A percentile compares a stretch with the other conserved stretches of the same genome.
Conservation (phyloP, 2,888 invertebrate genomes). For the Frankliniella fusca region DNA sequence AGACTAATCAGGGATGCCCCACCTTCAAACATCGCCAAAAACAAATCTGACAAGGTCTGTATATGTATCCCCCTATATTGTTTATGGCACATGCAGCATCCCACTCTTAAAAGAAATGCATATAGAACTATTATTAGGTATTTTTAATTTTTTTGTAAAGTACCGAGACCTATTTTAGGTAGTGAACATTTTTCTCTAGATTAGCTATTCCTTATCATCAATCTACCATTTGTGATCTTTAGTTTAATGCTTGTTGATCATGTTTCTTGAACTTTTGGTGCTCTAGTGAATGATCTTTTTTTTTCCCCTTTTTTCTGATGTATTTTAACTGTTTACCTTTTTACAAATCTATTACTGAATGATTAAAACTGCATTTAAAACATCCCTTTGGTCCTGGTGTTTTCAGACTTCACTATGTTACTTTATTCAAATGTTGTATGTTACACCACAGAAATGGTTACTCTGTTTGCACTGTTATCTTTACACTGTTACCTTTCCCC, state of each 20-base stretch:
- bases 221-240: not conserved
- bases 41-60: conserved; percentile 81
- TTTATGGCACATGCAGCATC: too few species aligned
- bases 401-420: not conserved
- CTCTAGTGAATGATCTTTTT: not conserved
- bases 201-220: not conserved
- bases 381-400: not conserved
- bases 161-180: too few species aligned
- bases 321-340: not conserved
- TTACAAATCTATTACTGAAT: not conserved
- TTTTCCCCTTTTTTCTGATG: not conserved
- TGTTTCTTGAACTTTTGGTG: not conserved
- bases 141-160: too few species aligned
- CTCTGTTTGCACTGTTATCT: too few species aligned
- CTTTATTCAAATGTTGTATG: too few species aligned
- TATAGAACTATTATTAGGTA: too few species aligned
- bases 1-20: conserved; percentile 79
- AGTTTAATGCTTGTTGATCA: not conserved
- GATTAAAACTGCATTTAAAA: not conserved
- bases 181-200: too few species aligned
- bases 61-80: conserved; percentile 33
- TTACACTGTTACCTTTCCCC: too few species aligned
- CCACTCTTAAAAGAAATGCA: too few species aligned
- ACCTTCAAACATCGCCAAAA: conserved; percentile 78
- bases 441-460: too few species aligned